Base-by-base conservation (phyloP, 2,113 vertebrate species). In the Amphiprion percula region DNA sequence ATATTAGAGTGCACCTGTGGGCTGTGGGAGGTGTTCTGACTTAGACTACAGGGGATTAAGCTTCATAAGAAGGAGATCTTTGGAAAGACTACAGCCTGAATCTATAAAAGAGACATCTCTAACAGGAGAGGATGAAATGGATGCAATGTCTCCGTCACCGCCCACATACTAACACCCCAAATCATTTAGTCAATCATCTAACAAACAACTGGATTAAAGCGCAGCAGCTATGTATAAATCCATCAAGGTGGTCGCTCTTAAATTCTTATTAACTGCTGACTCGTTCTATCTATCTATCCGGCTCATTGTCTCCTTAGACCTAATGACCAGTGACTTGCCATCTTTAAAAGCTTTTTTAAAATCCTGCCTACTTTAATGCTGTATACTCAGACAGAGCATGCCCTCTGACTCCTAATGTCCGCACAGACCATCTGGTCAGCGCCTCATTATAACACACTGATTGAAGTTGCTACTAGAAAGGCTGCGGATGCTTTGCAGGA, bases 401-500 rank as follows among this genome's bases (percentile, higher is more conserved):
- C 63, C 53, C 50, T 71, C 65, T 55, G 74, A 80, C 58, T 83
- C 60, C 33, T 63, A 76, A 50, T 82, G 52, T 71, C 59, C 62
- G 55, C 33, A 28, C 37, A 37, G 9, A 74, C 10, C 67, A 68
- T 30, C 23, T n/a, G 33, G 60, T 47, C 9, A n/a, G 19, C 2
- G 17, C 23, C 71, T 90, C 69, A 68, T 82, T 80, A 58, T 74
- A 49, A 80, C 30, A 68, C 67, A 79, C 7, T 68, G 74, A 87
- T 77, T 74, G 46, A 77, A 74, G 63, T 30, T 44, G 37, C 52
- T 54, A 41, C 55, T 37, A 61, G 54, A 73, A 41, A 56, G 16
- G 11, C 44, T 73, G 44, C 15, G n/a, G 76, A 66, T 49, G 55
- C 26, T 53, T 53, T 4, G 19, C 68, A 59, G 77, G 53, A 60